Evolutionary conservation across 1,140 invertebrate species (phyloP), one percentile per base, ranked within the genome.

Genomic region (Odontomachus brunneus): DNA sequence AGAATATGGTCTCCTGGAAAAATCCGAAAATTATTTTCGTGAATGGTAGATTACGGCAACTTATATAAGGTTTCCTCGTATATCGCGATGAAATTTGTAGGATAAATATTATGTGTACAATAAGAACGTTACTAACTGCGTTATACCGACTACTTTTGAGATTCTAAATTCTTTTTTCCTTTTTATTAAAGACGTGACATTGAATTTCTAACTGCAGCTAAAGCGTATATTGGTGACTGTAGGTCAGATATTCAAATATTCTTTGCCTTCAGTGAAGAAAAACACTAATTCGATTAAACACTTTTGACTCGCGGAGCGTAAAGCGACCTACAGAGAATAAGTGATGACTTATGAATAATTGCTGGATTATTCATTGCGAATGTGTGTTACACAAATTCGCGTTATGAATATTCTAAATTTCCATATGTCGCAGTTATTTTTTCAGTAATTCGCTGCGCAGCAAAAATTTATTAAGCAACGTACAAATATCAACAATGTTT

Each of bases 361-460:
- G 19, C 51, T 7, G 26, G 7, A 33, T 15, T 22, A 19, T 48
- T 51, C 19, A 62, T 17, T 48, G 38, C 49, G 24, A 75, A 49
- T 63, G n/a, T n/a, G n/a, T n/a, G 53, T 59, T 75, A 55, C 48
- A 78, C 33, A 38, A 55, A 67, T 78, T 66, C 29, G 9, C n/a
- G 1, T 14, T 66, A 44, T 78, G 51, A 71, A 80, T 71, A 80
- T 69, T 69, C 22, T 33, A 80, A 69, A 22, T 78, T 78, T 69
- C 22, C 26, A 66, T 59, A 24, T 9, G 38, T 33, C 51, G 7
- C 33, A 69, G 44, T 48, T 22, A 78, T 22, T 51, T 57, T 57
- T 80, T 69, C 65, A 69, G 69, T 71, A 69, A 71, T 33, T 1
- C 33, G 19, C 17, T 76, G 60, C 44, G n/a, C 33, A 4, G 22